Evolutionary conservation across 2,797 vertebrate species (phyloP).

Genomic region (Pempheris klunzingeri): DNA sequence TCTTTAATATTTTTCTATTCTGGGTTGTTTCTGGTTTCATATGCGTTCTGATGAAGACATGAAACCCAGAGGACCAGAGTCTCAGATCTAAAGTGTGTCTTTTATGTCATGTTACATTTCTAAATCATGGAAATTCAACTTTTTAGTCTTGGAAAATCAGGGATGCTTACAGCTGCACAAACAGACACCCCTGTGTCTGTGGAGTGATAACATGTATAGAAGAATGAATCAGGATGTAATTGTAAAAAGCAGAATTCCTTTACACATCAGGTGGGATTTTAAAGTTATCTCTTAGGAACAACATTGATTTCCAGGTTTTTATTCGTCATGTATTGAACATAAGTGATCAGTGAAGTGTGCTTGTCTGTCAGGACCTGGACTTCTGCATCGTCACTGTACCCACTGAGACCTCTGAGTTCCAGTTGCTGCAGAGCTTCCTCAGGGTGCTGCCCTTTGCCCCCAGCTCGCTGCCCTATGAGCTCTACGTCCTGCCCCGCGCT

Average conservation of each 20-base stretch:
- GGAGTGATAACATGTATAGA: background rate
- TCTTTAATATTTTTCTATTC: too few species aligned
- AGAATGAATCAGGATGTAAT: background rate
- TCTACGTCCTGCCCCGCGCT: slow-evolving; percentile 88
- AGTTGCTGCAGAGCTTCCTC: slow-evolving; percentile 88
- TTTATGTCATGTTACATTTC: too few species aligned
- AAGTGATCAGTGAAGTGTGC: background rate
- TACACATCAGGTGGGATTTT: background rate
- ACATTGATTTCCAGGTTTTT: background rate
- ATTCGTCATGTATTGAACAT: background rate
- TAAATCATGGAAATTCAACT: too few species aligned
- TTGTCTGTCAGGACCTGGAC: slow-evolving; percentile 85
- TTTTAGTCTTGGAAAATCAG: too few species aligned
- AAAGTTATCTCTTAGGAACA: background rate
- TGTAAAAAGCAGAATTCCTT: background rate
- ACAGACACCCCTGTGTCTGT: background rate
- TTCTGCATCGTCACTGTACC: slow-evolving; percentile 89
- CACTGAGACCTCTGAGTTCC: slow-evolving; percentile 83
- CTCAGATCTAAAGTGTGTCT: too few species aligned
- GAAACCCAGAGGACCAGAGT: too few species aligned
- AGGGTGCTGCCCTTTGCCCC: slow-evolving; percentile 76
- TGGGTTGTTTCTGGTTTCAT: too few species aligned
- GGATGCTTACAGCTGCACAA: too few species aligned
- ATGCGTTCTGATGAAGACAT: too few species aligned
- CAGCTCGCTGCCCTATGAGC: slow-evolving; percentile 80